These are phyloP conservation scores for Alouatta palliata DNA, from an alignment of 2,113 vertebrate species.

Conservation along the genomic window DNA sequence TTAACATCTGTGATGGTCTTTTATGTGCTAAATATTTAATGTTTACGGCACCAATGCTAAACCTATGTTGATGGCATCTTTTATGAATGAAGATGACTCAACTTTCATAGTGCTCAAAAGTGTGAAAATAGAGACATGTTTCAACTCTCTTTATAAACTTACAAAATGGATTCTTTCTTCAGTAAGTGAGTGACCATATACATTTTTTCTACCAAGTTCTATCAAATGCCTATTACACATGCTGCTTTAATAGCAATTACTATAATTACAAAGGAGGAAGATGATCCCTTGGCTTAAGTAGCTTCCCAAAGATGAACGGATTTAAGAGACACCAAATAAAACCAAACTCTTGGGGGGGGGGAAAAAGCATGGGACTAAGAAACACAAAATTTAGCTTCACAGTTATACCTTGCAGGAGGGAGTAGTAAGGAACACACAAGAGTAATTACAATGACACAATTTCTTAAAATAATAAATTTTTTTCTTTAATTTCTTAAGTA, in stretches of 20 bases:
- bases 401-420: not conserved
- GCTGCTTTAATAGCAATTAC: not conserved
- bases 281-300: not conserved
- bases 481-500: not conserved
- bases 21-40: conserved; percentile 26
- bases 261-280: conserved; percentile 20
- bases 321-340: not conserved
- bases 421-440: not conserved
- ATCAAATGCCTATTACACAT: not conserved
- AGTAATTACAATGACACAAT: not conserved
- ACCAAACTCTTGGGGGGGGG: not conserved
- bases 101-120: conserved; percentile 11
- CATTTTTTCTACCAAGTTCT: not conserved
- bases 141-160: conserved; percentile 30
- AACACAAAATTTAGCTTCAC: not conserved
- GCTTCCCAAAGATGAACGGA: not conserved
- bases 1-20: not conserved
- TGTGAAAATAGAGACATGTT: conserved; percentile 13
- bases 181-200: not conserved
- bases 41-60: not conserved
- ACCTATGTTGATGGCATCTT: not conserved
- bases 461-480: not conserved
- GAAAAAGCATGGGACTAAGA: not conserved
- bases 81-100: conserved; percentile 38
- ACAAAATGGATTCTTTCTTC: not conserved